Conservation (phyloP, 2,888 invertebrate species). For the Ditula angustiorana region DNA sequence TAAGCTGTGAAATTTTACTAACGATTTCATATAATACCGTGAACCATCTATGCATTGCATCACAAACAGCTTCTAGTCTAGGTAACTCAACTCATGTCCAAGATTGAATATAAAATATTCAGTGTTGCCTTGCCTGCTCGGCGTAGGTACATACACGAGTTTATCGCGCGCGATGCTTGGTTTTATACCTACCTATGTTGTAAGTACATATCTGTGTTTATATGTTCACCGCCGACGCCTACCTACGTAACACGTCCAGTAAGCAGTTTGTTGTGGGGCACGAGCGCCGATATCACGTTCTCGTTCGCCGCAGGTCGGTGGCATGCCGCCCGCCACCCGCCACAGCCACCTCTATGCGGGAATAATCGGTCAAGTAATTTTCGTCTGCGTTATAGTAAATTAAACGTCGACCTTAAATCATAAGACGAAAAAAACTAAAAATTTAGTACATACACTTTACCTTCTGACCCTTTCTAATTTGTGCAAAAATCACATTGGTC, state of each 20-base stretch:
- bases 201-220: conserved; percentile 61
- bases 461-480: conserved; percentile 42
- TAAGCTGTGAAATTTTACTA: no score
- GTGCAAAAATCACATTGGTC: conserved; percentile 68
- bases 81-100: conserved; percentile 35
- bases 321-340: conserved; percentile 75
- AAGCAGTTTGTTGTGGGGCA: conserved; percentile 85
- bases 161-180: conserved; percentile 61
- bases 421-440: background rate
- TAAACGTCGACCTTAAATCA: background rate
- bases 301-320: conserved; percentile 76
- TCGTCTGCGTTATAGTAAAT: conserved; percentile 37
- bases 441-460: conserved; percentile 25
- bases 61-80: conserved; percentile 22
- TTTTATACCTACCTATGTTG: conserved; percentile 48
- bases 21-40: no score
- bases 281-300: conserved; percentile 82
- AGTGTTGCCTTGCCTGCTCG: conserved; percentile 43
- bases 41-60: conserved; percentile 5
- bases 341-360: conserved; percentile 75
- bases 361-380: conserved; percentile 79
- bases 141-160: conserved; percentile 47
- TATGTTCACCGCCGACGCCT: conserved; percentile 69
- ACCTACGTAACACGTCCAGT: conserved; percentile 83
- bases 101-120: conserved; percentile 48